Percentiles rank a stretch among this genome's conserved stretches.
phyloP scores from a whole-genome alignment of 2,113 vertebrate genomes.

The Caracal caracal region DNA sequence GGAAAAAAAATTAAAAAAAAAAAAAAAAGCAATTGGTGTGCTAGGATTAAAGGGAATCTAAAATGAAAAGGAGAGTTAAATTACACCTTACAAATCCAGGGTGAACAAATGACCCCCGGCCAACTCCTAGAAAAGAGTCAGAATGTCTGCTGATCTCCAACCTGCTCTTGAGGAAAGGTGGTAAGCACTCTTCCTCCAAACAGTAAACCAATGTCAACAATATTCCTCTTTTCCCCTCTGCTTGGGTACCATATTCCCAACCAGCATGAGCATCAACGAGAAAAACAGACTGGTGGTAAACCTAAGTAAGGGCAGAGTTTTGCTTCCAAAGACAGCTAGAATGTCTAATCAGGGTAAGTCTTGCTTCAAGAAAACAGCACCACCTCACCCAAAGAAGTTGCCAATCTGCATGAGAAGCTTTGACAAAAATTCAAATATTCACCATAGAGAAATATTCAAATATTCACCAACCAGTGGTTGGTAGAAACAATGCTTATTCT shows the following conservation, averaged over 20 bases:
- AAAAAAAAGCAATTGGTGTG: neutral
- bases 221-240: neutral
- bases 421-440: neutral
- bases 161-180: too few species aligned
- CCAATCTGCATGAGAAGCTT: neutral
- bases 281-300: conserved; percentile 87
- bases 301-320: conserved; percentile 87
- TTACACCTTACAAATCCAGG: neutral
- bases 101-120: neutral
- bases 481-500: neutral
- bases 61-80: neutral
- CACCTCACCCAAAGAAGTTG: neutral
- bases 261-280: conserved; percentile 87
- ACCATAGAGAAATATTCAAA: neutral
- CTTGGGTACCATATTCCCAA: conserved; percentile 87
- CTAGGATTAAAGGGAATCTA: neutral
- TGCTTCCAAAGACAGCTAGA: conserved; percentile 87
- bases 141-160: neutral
- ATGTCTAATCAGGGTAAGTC: conserved; percentile 88
- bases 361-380: neutral
- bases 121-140: neutral
- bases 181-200: neutral
- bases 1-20: too few species aligned
- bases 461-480: too few species aligned
- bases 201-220: neutral